A percentile compares a stretch with the other conserved stretches of the same genome.
phyloP scores from a whole-genome alignment of 2,888 invertebrate species.

The Drosophila anomelani region DNA sequence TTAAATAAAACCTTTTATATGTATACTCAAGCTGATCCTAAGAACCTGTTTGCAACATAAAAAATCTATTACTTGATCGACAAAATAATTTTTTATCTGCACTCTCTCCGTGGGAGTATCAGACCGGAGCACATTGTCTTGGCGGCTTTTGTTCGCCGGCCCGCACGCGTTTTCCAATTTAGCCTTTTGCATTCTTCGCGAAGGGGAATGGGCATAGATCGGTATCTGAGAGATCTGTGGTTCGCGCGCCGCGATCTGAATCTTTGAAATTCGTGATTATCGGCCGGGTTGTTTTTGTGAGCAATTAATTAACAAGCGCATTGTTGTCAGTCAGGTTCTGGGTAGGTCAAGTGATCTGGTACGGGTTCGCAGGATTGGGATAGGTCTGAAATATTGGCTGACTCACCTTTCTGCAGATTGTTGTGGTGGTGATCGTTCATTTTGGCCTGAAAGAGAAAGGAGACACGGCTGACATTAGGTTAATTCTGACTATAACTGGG shows the following conservation, averaged over 20 bases:
- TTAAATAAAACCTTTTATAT: no score
- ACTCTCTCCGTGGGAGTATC: slow-evolving; percentile 73
- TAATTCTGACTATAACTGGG: background rate
- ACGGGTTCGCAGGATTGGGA: slow-evolving; percentile 22
- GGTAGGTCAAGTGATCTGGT: slow-evolving; percentile 46
- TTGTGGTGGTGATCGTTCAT: slow-evolving; percentile 85
- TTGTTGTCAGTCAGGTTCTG: slow-evolving; percentile 44
- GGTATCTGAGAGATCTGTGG: slow-evolving; percentile 55
- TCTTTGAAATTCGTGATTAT: slow-evolving; percentile 76
- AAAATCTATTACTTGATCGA: background rate
- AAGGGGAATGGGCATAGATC: slow-evolving; percentile 51
- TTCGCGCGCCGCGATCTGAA: slow-evolving; percentile 61
- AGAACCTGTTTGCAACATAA: background rate
- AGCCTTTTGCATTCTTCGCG: slow-evolving; percentile 64
- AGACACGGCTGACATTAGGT: slow-evolving; percentile 27
- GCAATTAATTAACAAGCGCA: slow-evolving; percentile 73
- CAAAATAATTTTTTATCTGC: slow-evolving; percentile 1
- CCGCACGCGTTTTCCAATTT: slow-evolving; percentile 80
- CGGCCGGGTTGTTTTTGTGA: slow-evolving; percentile 66
- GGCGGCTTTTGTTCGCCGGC: slow-evolving; percentile 61
- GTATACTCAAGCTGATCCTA: background rate
- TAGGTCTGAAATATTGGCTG: slow-evolving; percentile 38
- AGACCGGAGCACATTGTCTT: slow-evolving; percentile 37
- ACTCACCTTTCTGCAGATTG: slow-evolving; percentile 85
- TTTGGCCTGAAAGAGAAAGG: slow-evolving; percentile 82